These are phyloP conservation scores for Grantiella picta DNA, from an alignment of 2,113 vertebrate species.

Conservation along the genomic window DNA sequence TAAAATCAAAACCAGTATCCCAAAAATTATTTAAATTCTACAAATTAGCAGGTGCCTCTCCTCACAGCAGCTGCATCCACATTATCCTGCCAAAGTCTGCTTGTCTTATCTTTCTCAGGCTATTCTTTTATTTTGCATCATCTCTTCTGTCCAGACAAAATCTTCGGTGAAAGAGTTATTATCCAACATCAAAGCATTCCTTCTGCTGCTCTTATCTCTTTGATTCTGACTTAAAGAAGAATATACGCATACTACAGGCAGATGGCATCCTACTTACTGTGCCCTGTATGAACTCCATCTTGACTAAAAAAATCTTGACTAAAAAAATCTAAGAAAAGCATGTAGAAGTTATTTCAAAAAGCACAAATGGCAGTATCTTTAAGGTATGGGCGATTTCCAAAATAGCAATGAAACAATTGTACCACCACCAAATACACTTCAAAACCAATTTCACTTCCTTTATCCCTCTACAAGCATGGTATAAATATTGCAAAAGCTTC, in stretches of 20 bases:
- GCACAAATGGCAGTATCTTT: neutral
- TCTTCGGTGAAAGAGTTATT: neutral
- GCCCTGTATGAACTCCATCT: neutral
- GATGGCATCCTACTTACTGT: neutral
- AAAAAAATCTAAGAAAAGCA: neutral
- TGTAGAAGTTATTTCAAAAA: neutral
- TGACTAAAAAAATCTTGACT: no score
- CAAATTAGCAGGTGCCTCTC: neutral
- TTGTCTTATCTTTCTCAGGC: neutral
- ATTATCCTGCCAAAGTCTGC: neutral
- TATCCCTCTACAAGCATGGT: no score
- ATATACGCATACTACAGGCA: neutral
- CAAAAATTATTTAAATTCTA: neutral
- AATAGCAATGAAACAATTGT: neutral
- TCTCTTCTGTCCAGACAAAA: neutral
- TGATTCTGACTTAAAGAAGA: slow-evolving; percentile 8
- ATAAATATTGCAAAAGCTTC: neutral
- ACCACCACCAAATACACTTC: neutral
- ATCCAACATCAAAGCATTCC: slow-evolving; percentile 35
- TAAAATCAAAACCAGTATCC: neutral
- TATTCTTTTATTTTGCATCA: neutral
- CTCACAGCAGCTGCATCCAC: neutral
- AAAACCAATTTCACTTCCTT: neutral
- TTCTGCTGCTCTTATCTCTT: neutral
- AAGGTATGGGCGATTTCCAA: neutral